Evolutionary conservation across 2,888 invertebrate genomes (phyloP).

Genomic region (Ethmia dodecea): DNA sequence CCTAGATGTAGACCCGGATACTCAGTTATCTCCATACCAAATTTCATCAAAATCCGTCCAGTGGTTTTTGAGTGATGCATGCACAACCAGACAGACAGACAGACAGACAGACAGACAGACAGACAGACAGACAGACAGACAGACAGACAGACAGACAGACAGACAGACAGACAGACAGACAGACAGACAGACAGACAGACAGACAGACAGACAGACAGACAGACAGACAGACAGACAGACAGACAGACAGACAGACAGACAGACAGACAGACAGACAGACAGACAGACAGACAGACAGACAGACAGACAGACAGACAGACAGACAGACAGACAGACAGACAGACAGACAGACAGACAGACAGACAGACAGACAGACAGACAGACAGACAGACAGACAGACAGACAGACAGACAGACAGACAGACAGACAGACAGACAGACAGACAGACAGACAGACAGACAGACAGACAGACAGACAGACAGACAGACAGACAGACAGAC

Average conservation of each 20-base stretch:
- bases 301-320: conserved; percentile 12
- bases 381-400: conserved; percentile 12
- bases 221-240: conserved; percentile 12
- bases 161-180: conserved; percentile 12
- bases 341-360: conserved; percentile 9
- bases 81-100: conserved; percentile 7
- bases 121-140: conserved; percentile 11
- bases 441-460: conserved; percentile 12
- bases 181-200: conserved; percentile 10
- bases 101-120: conserved; percentile 11
- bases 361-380: conserved; percentile 10
- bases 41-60: too few species aligned
- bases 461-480: conserved; percentile 11
- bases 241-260: conserved; percentile 10
- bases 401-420: conserved; percentile 12
- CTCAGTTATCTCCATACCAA: too few species aligned
- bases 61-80: too few species aligned
- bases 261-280: conserved; percentile 11
- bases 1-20: too few species aligned
- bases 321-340: conserved; percentile 12
- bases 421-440: conserved; percentile 13
- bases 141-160: conserved; percentile 10
- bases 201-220: conserved; percentile 12
- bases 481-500: conserved; percentile 13
- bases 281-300: conserved; percentile 12